A percentile compares a stretch with the other conserved stretches of the same genome.
These are phyloP conservation scores for Chitala chitala DNA, from an alignment of 2,113 vertebrate species.

Conservation along the genomic window DNA sequence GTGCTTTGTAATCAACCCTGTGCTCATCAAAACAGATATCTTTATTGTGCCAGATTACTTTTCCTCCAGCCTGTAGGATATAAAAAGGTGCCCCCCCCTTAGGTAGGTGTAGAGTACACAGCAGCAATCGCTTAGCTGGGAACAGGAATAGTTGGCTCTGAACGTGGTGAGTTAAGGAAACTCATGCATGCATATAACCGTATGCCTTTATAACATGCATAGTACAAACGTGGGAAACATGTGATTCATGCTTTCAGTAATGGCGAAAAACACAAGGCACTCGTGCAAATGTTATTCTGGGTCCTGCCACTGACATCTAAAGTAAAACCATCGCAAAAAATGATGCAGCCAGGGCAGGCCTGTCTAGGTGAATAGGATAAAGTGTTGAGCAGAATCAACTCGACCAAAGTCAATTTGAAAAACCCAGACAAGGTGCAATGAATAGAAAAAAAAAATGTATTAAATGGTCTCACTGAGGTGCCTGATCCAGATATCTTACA, in stretches of 20 bases:
- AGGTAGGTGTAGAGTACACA: not conserved
- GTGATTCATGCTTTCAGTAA: not conserved
- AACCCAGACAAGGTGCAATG: not conserved
- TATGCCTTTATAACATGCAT: not conserved
- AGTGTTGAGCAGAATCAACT: not conserved
- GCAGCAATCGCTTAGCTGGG: not conserved
- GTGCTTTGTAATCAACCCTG: conserved; percentile 20
- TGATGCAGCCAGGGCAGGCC: too few relatives aligned
- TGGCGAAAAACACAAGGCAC: too few relatives aligned
- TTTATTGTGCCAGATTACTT: not conserved
- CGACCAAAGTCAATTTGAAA: not conserved
- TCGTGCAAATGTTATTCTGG: too few relatives aligned
- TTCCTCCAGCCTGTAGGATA: not conserved
- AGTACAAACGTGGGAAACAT: not conserved
- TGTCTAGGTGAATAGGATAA: not conserved
- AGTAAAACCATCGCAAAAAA: too few relatives aligned
- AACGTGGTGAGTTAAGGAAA: not conserved
- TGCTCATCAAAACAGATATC: conserved; percentile 18
- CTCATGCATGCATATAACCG: not conserved
- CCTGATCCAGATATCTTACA: not conserved
- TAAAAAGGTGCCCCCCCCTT: not conserved
- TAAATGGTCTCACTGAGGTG: not conserved
- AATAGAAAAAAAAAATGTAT: not conserved
- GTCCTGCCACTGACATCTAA: too few relatives aligned
- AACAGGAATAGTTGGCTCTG: not conserved